Evolutionary conservation across 2,888 invertebrate species (phyloP).

Genomic region (Agrochola lota): DNA sequence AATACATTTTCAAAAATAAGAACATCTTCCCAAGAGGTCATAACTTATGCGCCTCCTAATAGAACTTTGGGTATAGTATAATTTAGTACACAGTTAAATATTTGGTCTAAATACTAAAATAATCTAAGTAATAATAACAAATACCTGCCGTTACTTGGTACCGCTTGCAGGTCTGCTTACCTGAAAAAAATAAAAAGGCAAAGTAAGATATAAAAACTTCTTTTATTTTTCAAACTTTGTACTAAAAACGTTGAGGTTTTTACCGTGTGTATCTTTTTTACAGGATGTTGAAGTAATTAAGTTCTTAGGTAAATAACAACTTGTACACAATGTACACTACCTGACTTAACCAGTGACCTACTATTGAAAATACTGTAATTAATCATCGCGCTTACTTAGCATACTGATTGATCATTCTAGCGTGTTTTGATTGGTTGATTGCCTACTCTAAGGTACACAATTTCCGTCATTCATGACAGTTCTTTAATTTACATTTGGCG

Average conservation of each 20-base stretch:
- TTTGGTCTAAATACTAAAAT: conserved; percentile 4
- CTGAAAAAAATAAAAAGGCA: conserved; percentile 42
- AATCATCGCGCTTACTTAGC: not conserved
- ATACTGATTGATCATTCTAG: not conserved
- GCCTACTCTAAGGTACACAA: too few relatives aligned
- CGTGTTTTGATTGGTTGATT: conserved; percentile 16
- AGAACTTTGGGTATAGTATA: not conserved
- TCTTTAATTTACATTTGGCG: not conserved
- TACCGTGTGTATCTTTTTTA: not conserved
- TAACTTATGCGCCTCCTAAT: too few relatives aligned
- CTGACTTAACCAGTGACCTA: not conserved
- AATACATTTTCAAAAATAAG: too few relatives aligned
- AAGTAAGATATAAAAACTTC: conserved; percentile 4
- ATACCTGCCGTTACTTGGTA: conserved; percentile 34
- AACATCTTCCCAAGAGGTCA: too few relatives aligned
- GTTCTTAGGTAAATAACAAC: not conserved
- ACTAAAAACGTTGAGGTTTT: not conserved
- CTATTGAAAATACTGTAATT: not conserved
- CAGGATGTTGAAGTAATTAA: not conserved
- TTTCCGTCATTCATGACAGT: not conserved
- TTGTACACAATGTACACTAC: not conserved
- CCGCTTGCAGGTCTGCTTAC: conserved; percentile 34
- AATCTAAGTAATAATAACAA: conserved; percentile 1
- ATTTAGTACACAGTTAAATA: not conserved
- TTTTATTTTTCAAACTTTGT: not conserved